Evolutionary conservation across 1,140 invertebrate genomes (phyloP).

Genomic region (Agrypnia vestita): DNA sequence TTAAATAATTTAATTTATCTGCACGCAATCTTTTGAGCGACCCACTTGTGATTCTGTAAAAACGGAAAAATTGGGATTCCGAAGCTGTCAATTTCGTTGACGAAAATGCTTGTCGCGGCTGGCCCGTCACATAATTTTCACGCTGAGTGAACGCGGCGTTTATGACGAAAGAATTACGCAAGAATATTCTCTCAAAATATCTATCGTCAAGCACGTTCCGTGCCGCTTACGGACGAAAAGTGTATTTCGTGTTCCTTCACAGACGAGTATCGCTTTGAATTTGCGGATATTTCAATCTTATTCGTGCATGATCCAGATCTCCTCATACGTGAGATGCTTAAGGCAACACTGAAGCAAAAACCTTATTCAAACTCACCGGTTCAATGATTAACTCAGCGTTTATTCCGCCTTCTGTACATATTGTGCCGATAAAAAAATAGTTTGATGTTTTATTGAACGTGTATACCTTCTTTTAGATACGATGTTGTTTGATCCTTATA

Average conservation of each 20-base stretch:
- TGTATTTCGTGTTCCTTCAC: neutral
- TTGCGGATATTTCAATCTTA: slow-evolving; percentile 24
- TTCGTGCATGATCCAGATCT: slow-evolving; percentile 10
- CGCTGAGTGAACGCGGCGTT: neutral
- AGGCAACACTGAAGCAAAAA: neutral
- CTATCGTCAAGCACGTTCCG: slow-evolving; percentile 17
- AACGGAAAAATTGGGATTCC: neutral
- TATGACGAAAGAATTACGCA: slow-evolving; percentile 11
- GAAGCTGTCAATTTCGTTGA: slow-evolving; percentile 18
- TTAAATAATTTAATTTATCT: too few species aligned
- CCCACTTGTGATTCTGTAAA: too few species aligned
- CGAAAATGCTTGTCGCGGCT: slow-evolving; percentile 9
- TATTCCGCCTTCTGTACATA: neutral
- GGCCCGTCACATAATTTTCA: neutral
- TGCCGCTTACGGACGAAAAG: neutral
- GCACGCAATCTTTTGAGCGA: too few species aligned
- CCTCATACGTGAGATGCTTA: neutral
- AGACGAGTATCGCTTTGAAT: slow-evolving; percentile 6
- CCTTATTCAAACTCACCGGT: neutral
- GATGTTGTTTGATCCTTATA: too few species aligned
- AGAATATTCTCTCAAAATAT: neutral
- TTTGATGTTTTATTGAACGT: too few species aligned
- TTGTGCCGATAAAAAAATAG: too few species aligned
- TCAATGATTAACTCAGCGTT: neutral
- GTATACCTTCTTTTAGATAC: too few species aligned